Evolutionary conservation across 2,113 vertebrate species (phyloP), one percentile per base, ranked within the genome.

Genomic region (Aptenodytes forsteri): DNA sequence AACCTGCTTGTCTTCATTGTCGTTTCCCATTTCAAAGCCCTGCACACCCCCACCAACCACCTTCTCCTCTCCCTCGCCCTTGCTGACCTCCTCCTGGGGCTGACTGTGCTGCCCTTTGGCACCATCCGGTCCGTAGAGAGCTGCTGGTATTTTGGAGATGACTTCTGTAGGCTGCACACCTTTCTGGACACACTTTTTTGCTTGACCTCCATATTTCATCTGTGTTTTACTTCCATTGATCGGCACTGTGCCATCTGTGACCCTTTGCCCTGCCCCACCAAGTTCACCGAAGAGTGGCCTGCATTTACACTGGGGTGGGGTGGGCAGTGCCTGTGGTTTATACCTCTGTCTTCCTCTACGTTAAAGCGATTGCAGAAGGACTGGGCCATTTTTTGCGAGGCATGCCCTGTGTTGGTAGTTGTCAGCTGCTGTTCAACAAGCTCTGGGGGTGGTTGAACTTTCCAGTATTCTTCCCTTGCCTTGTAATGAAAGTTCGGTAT

Each of bases 161-260:
- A 85, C 89, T 94, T 97, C 77, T 97, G 97, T 54, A 83, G 30
- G 38, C 67, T 97, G 52, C 97, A 98, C 9, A 97, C 95, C 6
- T 98, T 97, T 78, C 81, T 98, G 82, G 98, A 98, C 87, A 97
- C 93, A 0, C 27, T 98, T 8, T 97, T 98, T 78, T 98, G 97
- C 89, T 87, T 98, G 77, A 92, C 87, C 30, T 98, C 96, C 42
- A 82, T 97, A 76, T 97, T 98, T 66, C 98, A 98, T 3, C 95
- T 98, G 47, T 98, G 97, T 79, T 98, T 98, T 46, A 97, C 98
- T 90, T 98, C 98, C 67, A 84, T 97, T 40, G 97, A 98, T 84
- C 65, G 92, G 26, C 96, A 97, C 22, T 97, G 83, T 62, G 97
- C 98, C 49, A 95, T 97, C 75, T 98, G 96, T 27, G 80, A 97